Evolutionary conservation across 2,113 vertebrate species (phyloP), one percentile per base, ranked within the genome.

Genomic region (Odontophorus gujanensis): DNA sequence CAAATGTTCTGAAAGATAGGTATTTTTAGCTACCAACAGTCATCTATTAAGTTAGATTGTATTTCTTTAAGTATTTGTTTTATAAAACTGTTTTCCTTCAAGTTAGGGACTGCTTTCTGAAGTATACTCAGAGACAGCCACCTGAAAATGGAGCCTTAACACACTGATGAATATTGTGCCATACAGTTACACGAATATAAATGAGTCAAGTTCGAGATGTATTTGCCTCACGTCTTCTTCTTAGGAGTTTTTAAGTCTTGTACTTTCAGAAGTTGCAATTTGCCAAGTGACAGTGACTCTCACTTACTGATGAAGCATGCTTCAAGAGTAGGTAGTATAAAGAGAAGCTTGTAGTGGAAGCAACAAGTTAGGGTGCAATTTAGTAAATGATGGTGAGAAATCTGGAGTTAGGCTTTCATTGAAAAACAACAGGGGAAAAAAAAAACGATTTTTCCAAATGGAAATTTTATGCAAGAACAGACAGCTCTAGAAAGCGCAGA

Each of bases 401-500:
- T 50, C 13, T 57, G 24, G 36, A 78, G 14, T 2, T 63, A 8
- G 5, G 5, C 1, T 83, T 81, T 43, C 38, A 68, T 7, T 51
- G 32, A 62, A 40, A 40, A 11, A 25, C 26, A 38, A 63, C 61
- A 19, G 61, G 4, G 61, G 4, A 16, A 16, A 40, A 63, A 6
- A 89, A 94, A 74, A 40, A 9, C 10, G 11, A 17, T 77, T 77
- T 91, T 82, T 91, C 58, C 58, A 76, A 82, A 48, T 17, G 4
- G 38, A 96, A 81, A 90, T 86, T 51, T 91, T 62, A 36, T 62
- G 53, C 32, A 88, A 75, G 57, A 74, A 38, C 20, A 81, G 14
- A 6, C 32, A 79, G 1, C 1, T 1, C 17, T 85, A 18, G 55
- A 85, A 93, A 74, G 45, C 5, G 1, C 16, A 62, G 81, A 68